Conservation (phyloP, 2,888 invertebrate species). For the Alsophila aescularia region DNA sequence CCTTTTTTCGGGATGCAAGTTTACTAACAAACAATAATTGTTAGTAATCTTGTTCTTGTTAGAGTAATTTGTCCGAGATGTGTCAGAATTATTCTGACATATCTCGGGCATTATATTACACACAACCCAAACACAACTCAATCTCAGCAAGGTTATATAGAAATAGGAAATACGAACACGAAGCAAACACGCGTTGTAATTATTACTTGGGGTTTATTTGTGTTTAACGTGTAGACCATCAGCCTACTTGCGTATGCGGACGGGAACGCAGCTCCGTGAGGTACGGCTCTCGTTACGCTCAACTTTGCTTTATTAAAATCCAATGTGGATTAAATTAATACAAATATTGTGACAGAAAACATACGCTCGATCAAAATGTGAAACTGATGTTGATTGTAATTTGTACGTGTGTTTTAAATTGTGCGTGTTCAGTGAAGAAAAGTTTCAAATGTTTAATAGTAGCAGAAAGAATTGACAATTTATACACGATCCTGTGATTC, state of each 20-base stretch:
- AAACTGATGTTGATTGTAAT: slow-evolving; percentile 10
- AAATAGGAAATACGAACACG: slow-evolving; percentile 40
- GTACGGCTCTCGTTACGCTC: slow-evolving; percentile 7
- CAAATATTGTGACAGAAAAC: slow-evolving; percentile 31
- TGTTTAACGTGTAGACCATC: slow-evolving; percentile 44
- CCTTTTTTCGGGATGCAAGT: too few species aligned
- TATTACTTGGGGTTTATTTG: slow-evolving; percentile 62
- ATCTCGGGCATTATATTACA: too few species aligned
- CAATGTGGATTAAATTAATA: slow-evolving; percentile 19
- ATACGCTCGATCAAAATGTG: slow-evolving; percentile 21
- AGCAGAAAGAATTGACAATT: background rate
- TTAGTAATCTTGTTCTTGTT: too few species aligned
- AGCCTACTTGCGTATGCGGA: slow-evolving; percentile 10
- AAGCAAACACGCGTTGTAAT: slow-evolving; percentile 55
- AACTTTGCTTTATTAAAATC: slow-evolving; percentile 4
- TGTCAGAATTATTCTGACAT: too few species aligned
- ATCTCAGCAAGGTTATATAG: too few species aligned
- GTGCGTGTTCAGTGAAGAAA: background rate
- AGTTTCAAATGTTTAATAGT: background rate
- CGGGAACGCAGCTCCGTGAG: slow-evolving; percentile 9
- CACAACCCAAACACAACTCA: too few species aligned
- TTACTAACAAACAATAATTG: too few species aligned
- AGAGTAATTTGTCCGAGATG: too few species aligned
- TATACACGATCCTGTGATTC: too few species aligned
- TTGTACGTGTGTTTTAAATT: background rate